Conservation (phyloP, 2,797 vertebrate genomes). For the Myotis planiceps region DNA sequence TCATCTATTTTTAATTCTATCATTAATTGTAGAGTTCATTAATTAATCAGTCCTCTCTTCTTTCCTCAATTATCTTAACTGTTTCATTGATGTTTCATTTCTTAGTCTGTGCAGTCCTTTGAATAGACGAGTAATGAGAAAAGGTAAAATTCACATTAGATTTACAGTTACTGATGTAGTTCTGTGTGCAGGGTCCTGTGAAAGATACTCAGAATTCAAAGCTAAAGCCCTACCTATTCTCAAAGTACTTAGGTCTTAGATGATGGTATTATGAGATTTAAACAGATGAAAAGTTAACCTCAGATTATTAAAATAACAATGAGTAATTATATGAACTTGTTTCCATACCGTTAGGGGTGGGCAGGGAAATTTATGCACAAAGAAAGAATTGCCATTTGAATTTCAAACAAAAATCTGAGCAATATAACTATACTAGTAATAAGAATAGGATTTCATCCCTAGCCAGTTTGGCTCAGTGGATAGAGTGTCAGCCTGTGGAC, state of each 20-base stretch:
- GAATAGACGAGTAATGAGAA: not conserved
- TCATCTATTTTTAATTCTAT: not conserved
- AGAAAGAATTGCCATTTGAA: not conserved
- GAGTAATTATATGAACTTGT: not conserved
- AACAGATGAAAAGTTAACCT: constrained; percentile 13
- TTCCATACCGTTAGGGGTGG: not conserved
- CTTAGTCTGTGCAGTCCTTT: not conserved
- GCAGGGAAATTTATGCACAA: not conserved
- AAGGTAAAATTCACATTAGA: constrained; percentile 14
- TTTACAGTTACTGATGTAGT: not conserved
- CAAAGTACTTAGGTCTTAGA: not conserved
- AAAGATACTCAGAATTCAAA: constrained; percentile 39
- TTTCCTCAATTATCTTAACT: not conserved
- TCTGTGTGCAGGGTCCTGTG: not conserved
- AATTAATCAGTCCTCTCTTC: not conserved
- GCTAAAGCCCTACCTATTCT: not conserved
- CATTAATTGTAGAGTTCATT: not conserved
- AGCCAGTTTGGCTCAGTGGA: no score
- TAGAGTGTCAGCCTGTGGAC: no score
- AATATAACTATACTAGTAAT: not conserved
- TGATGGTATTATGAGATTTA: not conserved
- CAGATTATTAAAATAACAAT: constrained; percentile 15
- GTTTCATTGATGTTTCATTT: constrained; percentile 8
- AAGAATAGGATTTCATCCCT: not conserved
- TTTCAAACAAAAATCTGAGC: constrained; percentile 28